These are phyloP conservation scores for Porphyrio hochstetteri DNA, from an alignment of 2,113 vertebrate genomes.

Conservation along the genomic window DNA sequence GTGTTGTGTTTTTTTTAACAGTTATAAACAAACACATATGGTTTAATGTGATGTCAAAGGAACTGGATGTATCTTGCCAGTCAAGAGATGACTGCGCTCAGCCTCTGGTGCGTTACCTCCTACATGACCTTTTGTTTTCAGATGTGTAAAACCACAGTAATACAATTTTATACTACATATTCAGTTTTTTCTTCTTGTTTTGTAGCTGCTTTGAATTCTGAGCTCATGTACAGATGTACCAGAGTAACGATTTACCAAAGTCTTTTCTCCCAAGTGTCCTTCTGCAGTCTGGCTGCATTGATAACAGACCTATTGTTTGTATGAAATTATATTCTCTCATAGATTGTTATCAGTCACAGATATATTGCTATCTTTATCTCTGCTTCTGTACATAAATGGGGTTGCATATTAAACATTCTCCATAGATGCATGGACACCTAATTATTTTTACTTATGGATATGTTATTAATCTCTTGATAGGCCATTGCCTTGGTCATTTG, in stretches of 20 bases:
- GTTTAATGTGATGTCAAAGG: neutral
- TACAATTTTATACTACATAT: neutral
- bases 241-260: neutral
- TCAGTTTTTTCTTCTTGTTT: neutral
- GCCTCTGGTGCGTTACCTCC: neutral
- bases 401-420: neutral
- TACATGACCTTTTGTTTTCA: neutral
- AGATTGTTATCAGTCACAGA: neutral
- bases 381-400: neutral
- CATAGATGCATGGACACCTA: neutral
- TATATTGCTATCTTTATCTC: neutral
- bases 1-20: neutral
- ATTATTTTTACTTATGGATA: neutral
- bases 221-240: neutral
- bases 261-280: neutral
- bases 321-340: neutral
- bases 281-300: neutral
- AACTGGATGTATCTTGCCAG: neutral
- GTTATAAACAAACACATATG: slow-evolving; percentile 30
- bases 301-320: neutral
- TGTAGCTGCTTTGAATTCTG: neutral
- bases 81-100: neutral
- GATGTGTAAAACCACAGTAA: neutral
- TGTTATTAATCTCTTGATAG: neutral
- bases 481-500: neutral